Conservation (phyloP, 2,113 vertebrate species). For the Ceyx cyanopectus region DNA sequence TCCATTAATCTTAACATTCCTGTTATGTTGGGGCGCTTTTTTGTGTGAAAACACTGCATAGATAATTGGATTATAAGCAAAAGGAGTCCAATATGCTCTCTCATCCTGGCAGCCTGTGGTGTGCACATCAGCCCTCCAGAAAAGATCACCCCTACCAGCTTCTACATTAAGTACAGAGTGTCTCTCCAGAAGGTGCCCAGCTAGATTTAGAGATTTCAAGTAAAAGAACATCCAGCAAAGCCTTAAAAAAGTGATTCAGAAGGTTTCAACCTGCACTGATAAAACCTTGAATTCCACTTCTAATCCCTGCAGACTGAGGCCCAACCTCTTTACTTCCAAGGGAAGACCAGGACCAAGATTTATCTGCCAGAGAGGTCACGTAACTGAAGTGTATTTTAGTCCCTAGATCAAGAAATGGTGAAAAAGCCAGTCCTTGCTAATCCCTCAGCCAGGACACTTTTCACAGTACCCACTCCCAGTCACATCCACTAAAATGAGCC, state of each 20-base stretch:
- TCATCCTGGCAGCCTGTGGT: background rate
- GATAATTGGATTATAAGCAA: background rate
- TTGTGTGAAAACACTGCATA: background rate
- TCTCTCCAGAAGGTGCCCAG: background rate
- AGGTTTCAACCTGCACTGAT: background rate
- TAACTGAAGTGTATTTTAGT: background rate
- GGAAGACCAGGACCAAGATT: background rate
- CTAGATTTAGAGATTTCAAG: background rate
- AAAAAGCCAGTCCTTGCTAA: background rate
- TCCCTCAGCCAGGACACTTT: background rate
- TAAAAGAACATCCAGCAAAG: background rate
- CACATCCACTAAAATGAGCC: background rate
- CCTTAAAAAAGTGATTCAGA: background rate
- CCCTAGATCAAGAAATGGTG: background rate
- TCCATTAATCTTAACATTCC: background rate
- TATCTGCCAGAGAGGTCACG: background rate
- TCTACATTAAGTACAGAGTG: background rate
- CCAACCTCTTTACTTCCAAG: background rate
- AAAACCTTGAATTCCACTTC: background rate
- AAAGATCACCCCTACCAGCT: background rate
- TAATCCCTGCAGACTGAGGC: background rate
- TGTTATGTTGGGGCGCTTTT: background rate
- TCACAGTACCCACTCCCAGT: background rate
- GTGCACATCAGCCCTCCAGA: background rate
- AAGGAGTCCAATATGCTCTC: background rate